Evolutionary conservation across 53 echinoderm and acorn worm species (phyloP), one percentile per base, ranked within the genome.

Genomic region (Zoroaster sp.): DNA sequence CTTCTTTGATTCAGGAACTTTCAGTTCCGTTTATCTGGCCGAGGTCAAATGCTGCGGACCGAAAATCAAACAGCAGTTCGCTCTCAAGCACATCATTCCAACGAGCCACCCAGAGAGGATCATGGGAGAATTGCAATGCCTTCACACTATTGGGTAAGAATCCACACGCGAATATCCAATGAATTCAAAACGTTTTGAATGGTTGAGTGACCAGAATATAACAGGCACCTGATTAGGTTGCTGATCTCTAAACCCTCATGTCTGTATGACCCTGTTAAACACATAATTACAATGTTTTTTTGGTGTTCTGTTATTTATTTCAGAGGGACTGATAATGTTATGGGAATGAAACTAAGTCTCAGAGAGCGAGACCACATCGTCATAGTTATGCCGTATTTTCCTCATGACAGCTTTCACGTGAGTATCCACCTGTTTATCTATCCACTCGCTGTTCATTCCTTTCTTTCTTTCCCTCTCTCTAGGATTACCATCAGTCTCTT

Each of bases 341-440:
- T 99, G 94, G 99, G 96, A 55, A 78, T 96, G 15, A 87, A 96
- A 43, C 88, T 96, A 10, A 93, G 96, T 69, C 66, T 96, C 1
- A 73, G 99, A 52, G 93, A 99, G 74, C 91, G 78, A 47, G 95
- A 95, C 46, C 92, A 99, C 70, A 94, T 99, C 37, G 94, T 98
- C 69, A 94, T 99, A 20, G 99, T 96, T 15, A 99, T 99, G 99
- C 96, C 96, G 4, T 93, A 99, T 43, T 99, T 99, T 69, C 92
- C 73, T 3, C 99, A 99, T 79, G 88, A 92, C 77, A 94, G 89
- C 43, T 99, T 99, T 69, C 94, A 94, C 42, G 99, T 98, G 44
- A 94, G 95, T 91, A 32, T 35, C 14, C 35, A 37, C 21, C 71
- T 28, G 38, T 20, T 37, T 25, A 20, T 54, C 54, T 54, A 14